phyloP scores from a whole-genome alignment of 92 coral and sea anemone genomes.

The Pocillopora meandrina region DNA sequence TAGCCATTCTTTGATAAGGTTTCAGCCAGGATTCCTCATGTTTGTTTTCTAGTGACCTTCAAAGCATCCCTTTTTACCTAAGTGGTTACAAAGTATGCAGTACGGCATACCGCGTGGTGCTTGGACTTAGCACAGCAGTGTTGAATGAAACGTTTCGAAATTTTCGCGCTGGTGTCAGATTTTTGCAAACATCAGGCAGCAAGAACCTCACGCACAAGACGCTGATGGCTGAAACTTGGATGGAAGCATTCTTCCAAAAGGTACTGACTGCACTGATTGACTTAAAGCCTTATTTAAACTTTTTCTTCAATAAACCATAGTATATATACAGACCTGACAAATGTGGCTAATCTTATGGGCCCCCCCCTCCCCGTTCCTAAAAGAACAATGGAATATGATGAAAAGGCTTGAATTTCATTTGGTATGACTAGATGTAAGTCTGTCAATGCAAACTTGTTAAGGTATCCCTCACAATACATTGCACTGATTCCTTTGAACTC shows the following conservation, averaged over 20 bases:
- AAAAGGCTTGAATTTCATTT: too few relatives aligned
- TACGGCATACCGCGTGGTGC: slow-evolving; percentile 12
- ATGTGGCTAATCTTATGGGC: too few relatives aligned
- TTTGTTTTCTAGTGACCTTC: slow-evolving; percentile 1
- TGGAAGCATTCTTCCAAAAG: slow-evolving; percentile 23
- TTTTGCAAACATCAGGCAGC: background rate
- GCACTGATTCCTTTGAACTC: too few relatives aligned
- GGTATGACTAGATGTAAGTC: too few relatives aligned
- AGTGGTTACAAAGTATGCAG: slow-evolving; percentile 32
- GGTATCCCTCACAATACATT: too few relatives aligned
- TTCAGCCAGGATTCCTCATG: background rate
- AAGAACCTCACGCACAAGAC: slow-evolving; percentile 27
- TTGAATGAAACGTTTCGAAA: slow-evolving; percentile 12
- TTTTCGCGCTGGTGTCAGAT: slow-evolving; percentile 2
- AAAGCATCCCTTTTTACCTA: slow-evolving; percentile 23
- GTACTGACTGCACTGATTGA: background rate
- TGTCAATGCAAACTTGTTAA: too few relatives aligned
- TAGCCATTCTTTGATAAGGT: background rate
- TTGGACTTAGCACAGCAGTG: slow-evolving; percentile 8
- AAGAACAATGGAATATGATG: too few relatives aligned
- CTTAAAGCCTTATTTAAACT: too few relatives aligned
- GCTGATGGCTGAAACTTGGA: slow-evolving; percentile 39
- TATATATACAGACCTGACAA: too few relatives aligned
- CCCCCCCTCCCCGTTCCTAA: too few relatives aligned
- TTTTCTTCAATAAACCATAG: too few relatives aligned